Base-by-base conservation (phyloP, 2,888 invertebrate genomes). In the Anaspis maculata region DNA sequence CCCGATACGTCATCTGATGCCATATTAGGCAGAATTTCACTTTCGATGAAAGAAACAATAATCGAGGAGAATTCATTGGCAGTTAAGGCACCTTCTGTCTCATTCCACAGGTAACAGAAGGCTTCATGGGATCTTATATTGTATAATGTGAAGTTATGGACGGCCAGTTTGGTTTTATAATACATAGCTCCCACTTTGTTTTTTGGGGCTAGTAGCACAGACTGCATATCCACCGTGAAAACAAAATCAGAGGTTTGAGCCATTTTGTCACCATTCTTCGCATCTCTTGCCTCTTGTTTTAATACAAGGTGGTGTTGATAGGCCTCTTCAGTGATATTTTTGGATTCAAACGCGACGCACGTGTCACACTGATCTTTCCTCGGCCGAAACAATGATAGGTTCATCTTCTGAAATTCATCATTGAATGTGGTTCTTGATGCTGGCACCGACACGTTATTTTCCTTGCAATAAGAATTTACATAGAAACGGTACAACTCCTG, bases 71-170 rank as follows among this genome's bases (percentile, higher is more conserved):
- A n/a, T n/a, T n/a, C n/a, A n/a, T n/a, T n/a, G n/a, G n/a, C n/a
- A n/a, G n/a, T n/a, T n/a, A n/a, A n/a, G n/a, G n/a, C n/a, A n/a
- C n/a, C n/a, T n/a, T n/a, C n/a, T n/a, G n/a, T n/a, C n/a, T n/a
- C n/a, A n/a, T n/a, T n/a, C n/a, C n/a, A n/a, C n/a, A n/a, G n/a
- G n/a, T n/a, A n/a, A n/a, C n/a, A n/a, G n/a, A n/a, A n/a, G 6
- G 32, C 25, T 3, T 19, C 10, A 25, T 41, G 38, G 3, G 21
- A 7, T 19, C 9, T 19, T 19, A 19, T 19, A 19, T 19, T 19
- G 9, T 6, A n/a, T n/a, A n/a, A n/a, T n/a, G n/a, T n/a, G n/a
- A n/a, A n/a, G n/a, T n/a, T n/a, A n/a, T n/a, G n/a, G n/a, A n/a
- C n/a, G n/a, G n/a, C n/a, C n/a, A n/a, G n/a, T n/a, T n/a, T n/a